These are phyloP conservation scores for Apeira syringaria DNA, from an alignment of 2,888 invertebrate species.

Conservation along the genomic window DNA sequence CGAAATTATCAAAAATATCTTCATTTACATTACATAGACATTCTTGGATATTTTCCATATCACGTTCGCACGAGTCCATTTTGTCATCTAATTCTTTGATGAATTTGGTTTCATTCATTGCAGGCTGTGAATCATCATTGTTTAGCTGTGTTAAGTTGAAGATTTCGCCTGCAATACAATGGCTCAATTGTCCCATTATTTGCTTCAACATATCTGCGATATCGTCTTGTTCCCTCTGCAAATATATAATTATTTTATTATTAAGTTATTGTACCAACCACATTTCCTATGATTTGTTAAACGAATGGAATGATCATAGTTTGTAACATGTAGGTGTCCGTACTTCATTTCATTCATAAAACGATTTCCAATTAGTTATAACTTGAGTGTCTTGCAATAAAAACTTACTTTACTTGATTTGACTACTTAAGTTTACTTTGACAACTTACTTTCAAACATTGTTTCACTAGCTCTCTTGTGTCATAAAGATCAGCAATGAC, in stretches of 20 bases:
- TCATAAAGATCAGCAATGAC: constrained; percentile 37
- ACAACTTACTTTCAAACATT: constrained; percentile 47
- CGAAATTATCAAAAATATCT: constrained; percentile 39
- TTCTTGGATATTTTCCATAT: constrained; percentile 35
- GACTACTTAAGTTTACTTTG: too few species aligned
- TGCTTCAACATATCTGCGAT: constrained; percentile 39
- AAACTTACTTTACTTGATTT: too few species aligned
- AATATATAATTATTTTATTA: too few species aligned
- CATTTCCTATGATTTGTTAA: too few species aligned
- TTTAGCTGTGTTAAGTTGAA: constrained; percentile 29
- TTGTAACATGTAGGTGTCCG: too few species aligned
- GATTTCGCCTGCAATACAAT: constrained; percentile 42
- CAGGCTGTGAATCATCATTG: constrained; percentile 15
- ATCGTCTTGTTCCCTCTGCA: constrained; percentile 40
- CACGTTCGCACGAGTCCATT: constrained; percentile 37
- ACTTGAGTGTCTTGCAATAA: too few species aligned
- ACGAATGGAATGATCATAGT: too few species aligned
- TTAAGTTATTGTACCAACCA: too few species aligned
- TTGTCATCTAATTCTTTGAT: constrained; percentile 38
- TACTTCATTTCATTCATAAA: too few species aligned
- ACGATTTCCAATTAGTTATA: too few species aligned
- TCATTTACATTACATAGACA: constrained; percentile 41
- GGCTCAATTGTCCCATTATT: constrained; percentile 36
- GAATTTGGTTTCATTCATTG: constrained; percentile 39
- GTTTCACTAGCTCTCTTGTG: constrained; percentile 37